Percentiles rank a stretch among this genome's conserved stretches.
Evolutionary conservation across 2,888 invertebrate genomes (phyloP).

Genomic region (Diarsia dahlii): DNA sequence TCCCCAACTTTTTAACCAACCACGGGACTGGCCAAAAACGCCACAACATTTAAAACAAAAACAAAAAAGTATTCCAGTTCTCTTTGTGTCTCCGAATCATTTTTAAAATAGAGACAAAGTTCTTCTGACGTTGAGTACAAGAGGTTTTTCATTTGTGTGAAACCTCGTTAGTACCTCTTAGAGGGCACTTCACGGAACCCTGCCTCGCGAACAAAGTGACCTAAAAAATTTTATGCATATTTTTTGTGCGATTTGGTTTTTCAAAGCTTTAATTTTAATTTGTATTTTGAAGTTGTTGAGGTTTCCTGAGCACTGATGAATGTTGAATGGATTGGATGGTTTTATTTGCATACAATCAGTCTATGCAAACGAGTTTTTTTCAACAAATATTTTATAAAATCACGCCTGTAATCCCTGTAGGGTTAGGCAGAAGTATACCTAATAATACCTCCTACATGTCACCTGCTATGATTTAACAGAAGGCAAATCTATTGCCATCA

Average conservation of each 20-base stretch:
- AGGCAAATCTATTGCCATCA: too few species aligned
- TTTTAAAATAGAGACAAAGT: slow-evolving; percentile 68
- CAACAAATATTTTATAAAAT: too few species aligned
- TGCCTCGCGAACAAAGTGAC: slow-evolving; percentile 64
- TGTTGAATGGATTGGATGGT: background rate
- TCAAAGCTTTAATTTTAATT: slow-evolving; percentile 32
- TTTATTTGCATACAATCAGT: background rate
- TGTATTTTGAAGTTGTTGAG: background rate
- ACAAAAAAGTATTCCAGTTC: slow-evolving; percentile 43
- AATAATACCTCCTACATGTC: too few species aligned
- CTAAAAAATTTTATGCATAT: slow-evolving; percentile 67
- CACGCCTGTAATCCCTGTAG: too few species aligned
- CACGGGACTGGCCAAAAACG: slow-evolving; percentile 31
- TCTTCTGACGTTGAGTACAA: slow-evolving; percentile 59
- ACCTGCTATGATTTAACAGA: too few species aligned
- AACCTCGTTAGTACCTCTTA: slow-evolving; percentile 69
- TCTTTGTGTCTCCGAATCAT: slow-evolving; percentile 64
- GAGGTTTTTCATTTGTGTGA: slow-evolving; percentile 71
- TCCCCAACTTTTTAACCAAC: slow-evolving; percentile 1
- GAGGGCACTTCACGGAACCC: slow-evolving; percentile 63
- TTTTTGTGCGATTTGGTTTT: slow-evolving; percentile 52
- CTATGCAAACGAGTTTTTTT: background rate
- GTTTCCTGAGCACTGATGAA: background rate
- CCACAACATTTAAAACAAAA: slow-evolving; percentile 41
- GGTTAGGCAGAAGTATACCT: too few species aligned